phyloP scores from a whole-genome alignment of 2,888 invertebrate species.

The Hipparchia semele region DNA sequence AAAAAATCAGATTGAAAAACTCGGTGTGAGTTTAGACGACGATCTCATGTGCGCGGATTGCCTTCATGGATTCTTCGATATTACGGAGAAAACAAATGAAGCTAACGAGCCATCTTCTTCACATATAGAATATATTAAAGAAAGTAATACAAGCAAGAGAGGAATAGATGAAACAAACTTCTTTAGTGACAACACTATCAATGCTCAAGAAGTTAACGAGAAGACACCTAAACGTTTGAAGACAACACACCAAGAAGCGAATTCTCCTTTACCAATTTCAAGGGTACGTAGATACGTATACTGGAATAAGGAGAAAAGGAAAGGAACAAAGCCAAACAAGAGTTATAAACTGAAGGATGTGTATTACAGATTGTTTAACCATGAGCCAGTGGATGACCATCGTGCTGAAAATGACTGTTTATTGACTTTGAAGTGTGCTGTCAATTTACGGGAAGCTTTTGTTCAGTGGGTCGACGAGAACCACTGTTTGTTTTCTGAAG shows the following conservation, averaged over 20 bases:
- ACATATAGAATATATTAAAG: neutral
- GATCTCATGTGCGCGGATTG: conserved; percentile 46
- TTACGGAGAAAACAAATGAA: conserved; percentile 51
- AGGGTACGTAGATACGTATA: conserved; percentile 53
- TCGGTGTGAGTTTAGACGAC: conserved; percentile 27
- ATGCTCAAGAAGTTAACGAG: conserved; percentile 41
- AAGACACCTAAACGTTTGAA: conserved; percentile 31
- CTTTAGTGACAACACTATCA: conserved; percentile 26
- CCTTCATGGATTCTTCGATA: conserved; percentile 70
- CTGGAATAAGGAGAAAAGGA: conserved; percentile 45
- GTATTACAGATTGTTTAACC: conserved; percentile 80
- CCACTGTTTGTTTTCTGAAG: conserved; percentile 52
- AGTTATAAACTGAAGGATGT: conserved; percentile 82
- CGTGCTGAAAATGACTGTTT: conserved; percentile 87
- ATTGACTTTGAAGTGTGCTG: conserved; percentile 83
- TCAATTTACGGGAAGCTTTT: conserved; percentile 80
- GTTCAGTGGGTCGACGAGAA: conserved; percentile 78
- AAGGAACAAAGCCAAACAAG: conserved; percentile 47
- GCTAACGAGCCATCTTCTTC: neutral
- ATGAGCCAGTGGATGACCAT: conserved; percentile 76
- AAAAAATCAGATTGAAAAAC: conserved; percentile 70
- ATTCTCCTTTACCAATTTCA: conserved; percentile 32
- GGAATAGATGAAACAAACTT: conserved; percentile 39
- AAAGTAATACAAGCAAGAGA: conserved; percentile 3
- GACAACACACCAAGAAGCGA: conserved; percentile 35